Evolutionary conservation across 2,888 invertebrate genomes (phyloP), one percentile per base, ranked within the genome.

Genomic region (Monopis laevigella): DNA sequence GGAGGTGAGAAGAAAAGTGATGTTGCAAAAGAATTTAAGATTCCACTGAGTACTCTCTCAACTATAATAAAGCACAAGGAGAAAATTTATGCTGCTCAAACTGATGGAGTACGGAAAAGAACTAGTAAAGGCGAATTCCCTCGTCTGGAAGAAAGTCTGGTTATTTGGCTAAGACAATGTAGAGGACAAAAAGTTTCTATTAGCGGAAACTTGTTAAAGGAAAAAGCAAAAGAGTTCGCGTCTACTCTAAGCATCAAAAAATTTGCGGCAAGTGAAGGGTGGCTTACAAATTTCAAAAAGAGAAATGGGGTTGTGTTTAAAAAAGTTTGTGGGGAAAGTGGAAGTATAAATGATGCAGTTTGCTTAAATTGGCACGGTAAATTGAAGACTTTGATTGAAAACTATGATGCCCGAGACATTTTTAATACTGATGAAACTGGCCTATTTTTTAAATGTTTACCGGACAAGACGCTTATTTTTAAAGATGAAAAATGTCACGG

Each of bases 91-190:
- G 47, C 24, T 21, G 24, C 24, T 21, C 24, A 8, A 21, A 8
- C 24, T 21, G 24, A 5, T 21, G 24, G 43, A 43, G 36, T 46
- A 46, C 45, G 46, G 42, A 49, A 47, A 49, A 47, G 46, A 46
- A 47, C 46, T 39, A 47, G 45, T 45, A 46, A 47, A 47, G 45
- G 47, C 45, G 43, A 46, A 44, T 34, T 48, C 44, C 45, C 45
- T 42, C 41, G 41, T 45, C 47, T 46, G 42, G 45, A 48, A 48
- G 45, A 47, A 51, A 47, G 45, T 45, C 46, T 50, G 46, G 46
- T 47, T 40, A 46, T 43, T 45, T 47, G 46, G 49, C 47, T 49
- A 47, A 47, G 41, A 46, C 44, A 50, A 46, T 48, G 49, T 49
- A 47, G 48, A 50, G 48, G 45, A 47, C 44, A 46, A 43, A 47